A percentile compares a stretch with the other conserved stretches of the same genome.
phyloP scores from a whole-genome alignment of 2,113 vertebrate genomes.

The Hyperopisus bebe region DNA sequence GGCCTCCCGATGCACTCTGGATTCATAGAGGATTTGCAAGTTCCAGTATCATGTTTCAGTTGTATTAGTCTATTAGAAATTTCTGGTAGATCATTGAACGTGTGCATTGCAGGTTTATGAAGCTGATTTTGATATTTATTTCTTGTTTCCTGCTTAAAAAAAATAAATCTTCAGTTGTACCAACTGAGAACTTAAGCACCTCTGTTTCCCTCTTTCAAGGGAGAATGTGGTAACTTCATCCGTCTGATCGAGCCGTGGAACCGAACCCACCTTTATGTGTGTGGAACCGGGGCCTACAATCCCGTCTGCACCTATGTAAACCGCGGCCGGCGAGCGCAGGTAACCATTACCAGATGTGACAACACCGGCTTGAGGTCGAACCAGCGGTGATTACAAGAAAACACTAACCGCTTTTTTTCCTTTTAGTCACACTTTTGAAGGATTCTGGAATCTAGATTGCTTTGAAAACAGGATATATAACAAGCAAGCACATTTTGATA shows the following conservation, averaged over 20 bases:
- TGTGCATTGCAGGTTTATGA: background rate
- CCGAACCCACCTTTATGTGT: conserved; percentile 93
- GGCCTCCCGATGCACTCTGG: background rate
- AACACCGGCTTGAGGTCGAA: background rate
- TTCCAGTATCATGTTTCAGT: background rate
- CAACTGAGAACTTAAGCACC: background rate
- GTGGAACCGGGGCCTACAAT: conserved; percentile 94
- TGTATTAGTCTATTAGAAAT: background rate
- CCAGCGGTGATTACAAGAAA: background rate
- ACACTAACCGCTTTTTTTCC: background rate
- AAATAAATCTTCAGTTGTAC: background rate
- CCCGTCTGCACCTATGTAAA: conserved; percentile 94
- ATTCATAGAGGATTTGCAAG: background rate
- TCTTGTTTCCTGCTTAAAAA: background rate
- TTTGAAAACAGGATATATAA: background rate
- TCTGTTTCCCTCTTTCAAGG: conserved; percentile 59
- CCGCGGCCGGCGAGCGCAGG: conserved; percentile 90
- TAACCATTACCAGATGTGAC: conserved; percentile 54
- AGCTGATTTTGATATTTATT: background rate
- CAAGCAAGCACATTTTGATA: background rate
- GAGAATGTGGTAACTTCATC: conserved; percentile 96
- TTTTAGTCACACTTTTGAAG: background rate
- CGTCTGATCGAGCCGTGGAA: conserved; percentile 98
- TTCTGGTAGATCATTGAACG: background rate
- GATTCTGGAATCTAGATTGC: background rate